Percentiles rank a stretch among this genome's conserved stretches.
Evolutionary conservation across 2,888 invertebrate species (phyloP).

Genomic region (Drosophila cognata): DNA sequence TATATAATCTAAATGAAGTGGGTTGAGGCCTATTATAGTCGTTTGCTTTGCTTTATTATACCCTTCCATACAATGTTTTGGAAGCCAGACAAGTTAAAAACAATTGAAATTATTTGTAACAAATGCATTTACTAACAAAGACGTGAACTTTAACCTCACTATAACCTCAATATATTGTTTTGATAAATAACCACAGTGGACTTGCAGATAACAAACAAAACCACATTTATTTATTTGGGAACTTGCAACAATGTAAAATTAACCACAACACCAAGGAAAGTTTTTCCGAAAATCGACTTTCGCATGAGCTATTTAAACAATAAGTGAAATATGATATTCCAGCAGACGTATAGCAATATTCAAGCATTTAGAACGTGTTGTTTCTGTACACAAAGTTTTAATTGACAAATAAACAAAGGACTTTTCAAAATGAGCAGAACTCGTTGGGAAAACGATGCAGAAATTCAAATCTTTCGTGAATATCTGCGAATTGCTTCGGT

Average conservation of each 20-base stretch:
- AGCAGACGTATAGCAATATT: background rate
- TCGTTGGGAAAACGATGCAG: conserved; percentile 85
- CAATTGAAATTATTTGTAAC: background rate
- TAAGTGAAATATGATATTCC: too few species aligned
- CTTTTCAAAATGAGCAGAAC: conserved; percentile 40
- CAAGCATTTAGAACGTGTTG: background rate
- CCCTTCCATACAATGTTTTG: background rate
- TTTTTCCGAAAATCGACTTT: background rate
- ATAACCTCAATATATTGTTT: background rate
- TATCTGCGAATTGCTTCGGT: conserved; percentile 94
- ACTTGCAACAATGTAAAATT: background rate
- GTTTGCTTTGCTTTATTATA: background rate
- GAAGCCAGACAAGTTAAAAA: background rate
- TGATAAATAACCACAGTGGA: conserved; percentile 12
- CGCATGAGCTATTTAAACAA: conserved; percentile 10
- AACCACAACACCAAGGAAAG: background rate
- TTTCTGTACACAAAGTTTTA: background rate
- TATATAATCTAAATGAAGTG: background rate
- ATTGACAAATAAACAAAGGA: background rate
- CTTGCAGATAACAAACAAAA: conserved; percentile 14
- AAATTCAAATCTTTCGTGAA: conserved; percentile 91
- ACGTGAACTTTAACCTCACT: background rate
- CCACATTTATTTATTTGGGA: background rate
- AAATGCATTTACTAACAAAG: background rate
- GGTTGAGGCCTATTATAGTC: background rate